Evolutionary conservation across 1,140 invertebrate genomes (phyloP).

Genomic region (Drosophila busckii): DNA sequence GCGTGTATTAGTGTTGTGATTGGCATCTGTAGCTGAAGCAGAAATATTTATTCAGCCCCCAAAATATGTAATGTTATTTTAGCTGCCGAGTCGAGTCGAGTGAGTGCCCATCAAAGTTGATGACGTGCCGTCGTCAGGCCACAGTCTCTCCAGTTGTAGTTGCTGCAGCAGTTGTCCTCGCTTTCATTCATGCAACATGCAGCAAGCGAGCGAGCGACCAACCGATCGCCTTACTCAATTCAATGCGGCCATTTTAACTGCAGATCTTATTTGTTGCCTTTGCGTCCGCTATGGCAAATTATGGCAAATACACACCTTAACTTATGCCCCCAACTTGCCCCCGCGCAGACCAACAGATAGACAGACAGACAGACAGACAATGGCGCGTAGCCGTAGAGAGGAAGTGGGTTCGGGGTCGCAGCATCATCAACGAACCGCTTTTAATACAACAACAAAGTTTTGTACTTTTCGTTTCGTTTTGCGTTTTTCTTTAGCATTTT

Average conservation of each 20-base stretch:
- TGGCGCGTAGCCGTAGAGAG: no score
- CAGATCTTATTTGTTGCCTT: slow-evolving; percentile 28
- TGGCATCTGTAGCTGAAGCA: slow-evolving; percentile 56
- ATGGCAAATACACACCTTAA: slow-evolving; percentile 78
- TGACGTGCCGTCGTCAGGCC: slow-evolving; percentile 62
- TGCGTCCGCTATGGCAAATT: slow-evolving; percentile 75
- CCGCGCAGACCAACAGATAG: slow-evolving; percentile 15
- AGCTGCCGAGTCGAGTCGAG: slow-evolving; percentile 29
- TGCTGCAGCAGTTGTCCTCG: slow-evolving; percentile 41
- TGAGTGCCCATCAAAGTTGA: slow-evolving; percentile 58
- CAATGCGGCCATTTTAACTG: slow-evolving; percentile 23
- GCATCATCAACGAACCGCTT: slow-evolving; percentile 6
- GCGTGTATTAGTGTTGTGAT: slow-evolving; percentile 51
- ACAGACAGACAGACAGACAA: no score
- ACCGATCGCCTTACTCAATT: neutral
- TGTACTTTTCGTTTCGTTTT: slow-evolving; percentile 57
- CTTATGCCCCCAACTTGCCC: slow-evolving; percentile 2
- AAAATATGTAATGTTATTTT: slow-evolving; percentile 60
- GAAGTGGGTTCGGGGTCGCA: slow-evolving; percentile 3
- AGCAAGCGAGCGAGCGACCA: no score
- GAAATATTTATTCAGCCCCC: slow-evolving; percentile 76
- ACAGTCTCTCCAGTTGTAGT: slow-evolving; percentile 26
- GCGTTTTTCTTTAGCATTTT: slow-evolving; percentile 30
- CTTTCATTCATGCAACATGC: slow-evolving; percentile 60
- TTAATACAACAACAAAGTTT: slow-evolving; percentile 33